Evolutionary conservation across 2,113 vertebrate genomes (phyloP).

Genomic region (Callocephalon fimbriatum): DNA sequence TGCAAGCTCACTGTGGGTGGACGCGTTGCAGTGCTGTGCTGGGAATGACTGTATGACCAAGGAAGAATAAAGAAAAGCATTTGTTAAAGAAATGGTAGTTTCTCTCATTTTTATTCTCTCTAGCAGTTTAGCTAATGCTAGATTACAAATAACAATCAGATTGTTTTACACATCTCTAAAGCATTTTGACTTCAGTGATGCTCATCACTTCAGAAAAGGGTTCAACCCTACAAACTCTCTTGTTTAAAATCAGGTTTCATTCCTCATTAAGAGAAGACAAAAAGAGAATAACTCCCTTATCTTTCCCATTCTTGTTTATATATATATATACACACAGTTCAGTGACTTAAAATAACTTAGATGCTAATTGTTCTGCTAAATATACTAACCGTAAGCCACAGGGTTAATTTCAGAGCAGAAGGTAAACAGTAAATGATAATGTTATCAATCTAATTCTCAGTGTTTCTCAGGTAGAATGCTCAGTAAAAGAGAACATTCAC

Average conservation of each 20-base stretch:
- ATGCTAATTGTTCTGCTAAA: background rate
- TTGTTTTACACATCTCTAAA: background rate
- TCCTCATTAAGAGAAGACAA: background rate
- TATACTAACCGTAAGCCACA: background rate
- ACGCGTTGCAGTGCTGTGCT: constrained; percentile 79
- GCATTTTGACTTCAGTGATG: background rate
- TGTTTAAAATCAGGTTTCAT: background rate
- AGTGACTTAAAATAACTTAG: background rate
- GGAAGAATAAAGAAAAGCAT: constrained; percentile 60
- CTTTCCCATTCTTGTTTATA: background rate
- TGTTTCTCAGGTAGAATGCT: background rate
- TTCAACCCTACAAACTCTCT: background rate
- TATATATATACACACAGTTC: background rate
- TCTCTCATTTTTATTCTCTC: background rate
- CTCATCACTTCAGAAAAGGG: background rate
- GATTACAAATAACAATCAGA: background rate
- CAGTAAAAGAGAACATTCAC: background rate
- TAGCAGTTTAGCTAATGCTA: background rate
- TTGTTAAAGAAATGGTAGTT: background rate
- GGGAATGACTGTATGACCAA: constrained; percentile 77
- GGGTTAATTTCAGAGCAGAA: background rate
- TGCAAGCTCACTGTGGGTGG: constrained; percentile 83
- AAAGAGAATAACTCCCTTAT: background rate
- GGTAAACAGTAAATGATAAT: background rate
- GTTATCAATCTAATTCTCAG: background rate